Evolutionary conservation across 2,113 vertebrate species (phyloP).

Genomic region (Phalacrocorax brasilianus): DNA sequence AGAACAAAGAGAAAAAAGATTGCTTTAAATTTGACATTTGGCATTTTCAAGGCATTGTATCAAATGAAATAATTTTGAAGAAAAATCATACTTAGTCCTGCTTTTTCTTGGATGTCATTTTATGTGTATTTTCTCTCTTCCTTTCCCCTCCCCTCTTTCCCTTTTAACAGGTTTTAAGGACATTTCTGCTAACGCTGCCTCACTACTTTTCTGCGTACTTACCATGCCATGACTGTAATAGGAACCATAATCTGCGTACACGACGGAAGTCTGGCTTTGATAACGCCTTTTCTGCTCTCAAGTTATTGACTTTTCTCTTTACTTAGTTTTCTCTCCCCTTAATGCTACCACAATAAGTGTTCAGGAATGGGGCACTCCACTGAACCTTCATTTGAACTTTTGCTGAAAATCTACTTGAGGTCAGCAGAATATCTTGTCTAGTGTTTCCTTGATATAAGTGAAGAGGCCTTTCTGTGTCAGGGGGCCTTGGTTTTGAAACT

Average conservation of each 20-base stretch:
- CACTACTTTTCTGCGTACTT: not conserved
- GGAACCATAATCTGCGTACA: not conserved
- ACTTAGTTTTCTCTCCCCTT: not conserved
- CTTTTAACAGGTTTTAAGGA: not conserved
- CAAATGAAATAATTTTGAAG: constrained; percentile 14
- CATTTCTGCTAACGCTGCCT: not conserved
- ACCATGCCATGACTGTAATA: not conserved
- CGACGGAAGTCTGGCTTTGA: not conserved
- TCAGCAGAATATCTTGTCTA: not conserved
- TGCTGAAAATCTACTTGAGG: not conserved
- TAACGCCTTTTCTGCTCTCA: not conserved
- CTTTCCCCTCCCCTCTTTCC: not conserved
- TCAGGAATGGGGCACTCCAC: not conserved
- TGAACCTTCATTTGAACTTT: constrained; percentile 8
- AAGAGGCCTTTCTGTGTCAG: not conserved
- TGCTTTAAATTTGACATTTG: constrained; percentile 37
- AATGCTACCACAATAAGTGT: not conserved
- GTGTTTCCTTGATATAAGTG: not conserved
- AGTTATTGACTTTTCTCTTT: constrained; percentile 20
- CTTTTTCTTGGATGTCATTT: not conserved
- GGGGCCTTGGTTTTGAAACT: not conserved
- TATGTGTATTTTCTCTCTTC: not conserved
- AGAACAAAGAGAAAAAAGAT: not conserved
- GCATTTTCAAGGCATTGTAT: constrained; percentile 16
- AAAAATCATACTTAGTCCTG: not conserved